Evolutionary conservation across 1,140 invertebrate genomes (phyloP).

Genomic region (Wasmannia auropunctata): DNA sequence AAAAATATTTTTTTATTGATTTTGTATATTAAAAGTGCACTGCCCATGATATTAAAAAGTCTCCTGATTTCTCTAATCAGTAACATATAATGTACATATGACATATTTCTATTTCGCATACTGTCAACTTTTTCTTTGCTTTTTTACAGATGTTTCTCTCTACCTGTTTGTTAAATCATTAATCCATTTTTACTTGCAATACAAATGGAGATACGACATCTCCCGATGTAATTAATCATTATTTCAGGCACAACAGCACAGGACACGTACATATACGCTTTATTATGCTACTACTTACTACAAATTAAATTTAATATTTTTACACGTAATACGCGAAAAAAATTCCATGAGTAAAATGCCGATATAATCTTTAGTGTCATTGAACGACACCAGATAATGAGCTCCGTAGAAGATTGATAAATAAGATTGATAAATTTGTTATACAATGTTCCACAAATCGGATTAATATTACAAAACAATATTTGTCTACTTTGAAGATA

Average conservation of each 20-base stretch:
- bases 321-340: neutral
- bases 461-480: slow-evolving; percentile 30
- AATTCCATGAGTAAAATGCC: neutral
- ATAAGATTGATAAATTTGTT: slow-evolving; percentile 15
- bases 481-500: slow-evolving; percentile 2
- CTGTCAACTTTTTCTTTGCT: neutral
- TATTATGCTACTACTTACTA: neutral
- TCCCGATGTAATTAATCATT: neutral
- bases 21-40: neutral
- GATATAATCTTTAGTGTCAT: neutral
- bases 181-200: neutral
- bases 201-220: neutral
- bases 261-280: neutral
- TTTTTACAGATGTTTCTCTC: neutral
- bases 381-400: neutral
- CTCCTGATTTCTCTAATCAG: neutral
- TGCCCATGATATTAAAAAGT: neutral
- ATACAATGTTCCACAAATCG: neutral
- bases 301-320: slow-evolving; percentile 1
- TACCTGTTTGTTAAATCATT: neutral
- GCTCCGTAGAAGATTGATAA: neutral
- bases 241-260: neutral
- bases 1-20: neutral
- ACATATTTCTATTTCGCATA: neutral
- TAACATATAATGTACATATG: neutral